Base-by-base conservation (phyloP, 2,888 invertebrate genomes). In the Tipula vernalis region DNA sequence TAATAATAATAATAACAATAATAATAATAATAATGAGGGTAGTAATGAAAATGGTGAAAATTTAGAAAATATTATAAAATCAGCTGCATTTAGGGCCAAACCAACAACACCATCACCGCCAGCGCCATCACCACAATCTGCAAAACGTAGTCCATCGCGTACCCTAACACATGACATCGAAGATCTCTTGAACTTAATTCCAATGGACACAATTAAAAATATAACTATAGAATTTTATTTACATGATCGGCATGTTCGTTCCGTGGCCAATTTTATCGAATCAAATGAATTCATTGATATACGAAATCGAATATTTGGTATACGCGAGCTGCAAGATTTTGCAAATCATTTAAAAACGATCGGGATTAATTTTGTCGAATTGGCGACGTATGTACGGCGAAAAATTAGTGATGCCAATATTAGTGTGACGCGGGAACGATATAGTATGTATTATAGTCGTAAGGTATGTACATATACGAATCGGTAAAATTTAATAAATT, bases 201-300 rank as follows among this genome's bases (percentile, higher is more conserved):
- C 84, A n/a, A 15, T 39, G 39, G 84, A 84, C 15, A 10, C 15
- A 10, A 41, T 84, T 6, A 84, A 84, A 84, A 84, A 84, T 39
- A 84, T 84, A 15, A 84, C 39, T n/a, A 15, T 84, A 8, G 84
- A 84, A 41, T 84, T 84, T 84, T 84, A 84, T 84, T 39, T 41
- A 15, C 36, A 84, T 39, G 84, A 84, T 84, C 84, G 84, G 13
- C 84, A 84, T 36, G 41, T 84, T 0, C 36, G 84, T 10, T 39
- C 36, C 10, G 41, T 84, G 5, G 41, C 41, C 6, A 36, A 84
- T 39, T 84, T 84, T 15, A 39, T 84, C 41, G 84, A 84, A 84
- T 84, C 84, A n/a, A 84, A 84, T n/a, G 84, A 84, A 15, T 84
- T 84, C n/a, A 15, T 84, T 15, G 39, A 84, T 39, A 84, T 84